Conservation (phyloP, 2,797 vertebrate genomes). For the Avahi laniger region DNA sequence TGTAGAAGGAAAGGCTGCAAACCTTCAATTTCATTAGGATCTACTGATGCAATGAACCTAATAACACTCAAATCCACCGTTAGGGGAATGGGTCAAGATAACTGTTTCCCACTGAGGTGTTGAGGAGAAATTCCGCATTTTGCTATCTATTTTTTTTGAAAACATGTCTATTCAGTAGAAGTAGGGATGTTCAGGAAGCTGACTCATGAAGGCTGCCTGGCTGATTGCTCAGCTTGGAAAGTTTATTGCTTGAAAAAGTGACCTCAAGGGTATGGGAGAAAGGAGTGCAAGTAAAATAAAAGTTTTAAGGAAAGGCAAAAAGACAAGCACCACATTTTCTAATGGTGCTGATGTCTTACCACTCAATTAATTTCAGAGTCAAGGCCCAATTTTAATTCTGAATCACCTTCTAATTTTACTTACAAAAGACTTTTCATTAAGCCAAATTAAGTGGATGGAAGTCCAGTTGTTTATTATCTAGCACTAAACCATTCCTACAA, state of each 20-base stretch:
- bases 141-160: not conserved
- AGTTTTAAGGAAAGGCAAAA: constrained; percentile 45
- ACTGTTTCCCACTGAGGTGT: not conserved
- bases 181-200: not conserved
- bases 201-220: constrained; percentile 16
- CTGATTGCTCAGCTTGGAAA: constrained; percentile 46
- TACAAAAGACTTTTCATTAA: constrained; percentile 76
- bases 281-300: not conserved
- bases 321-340: not conserved
- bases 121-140: not conserved
- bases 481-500: constrained; percentile 84
- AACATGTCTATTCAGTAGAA: not conserved
- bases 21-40: not conserved
- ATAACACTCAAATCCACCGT: not conserved
- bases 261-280: constrained; percentile 33
- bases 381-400: not conserved
- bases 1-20: not conserved
- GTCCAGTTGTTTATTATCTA: constrained; percentile 85
- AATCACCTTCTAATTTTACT: constrained; percentile 68
- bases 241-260: constrained; percentile 58
- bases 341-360: not conserved
- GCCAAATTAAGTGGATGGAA: constrained; percentile 77
- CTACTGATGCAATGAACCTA: not conserved
- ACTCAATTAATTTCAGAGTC: constrained; percentile 55
- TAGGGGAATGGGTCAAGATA: constrained; percentile 22